Conservation (phyloP, 2,888 invertebrate genomes). For the Sphaerophoria taeniata region DNA sequence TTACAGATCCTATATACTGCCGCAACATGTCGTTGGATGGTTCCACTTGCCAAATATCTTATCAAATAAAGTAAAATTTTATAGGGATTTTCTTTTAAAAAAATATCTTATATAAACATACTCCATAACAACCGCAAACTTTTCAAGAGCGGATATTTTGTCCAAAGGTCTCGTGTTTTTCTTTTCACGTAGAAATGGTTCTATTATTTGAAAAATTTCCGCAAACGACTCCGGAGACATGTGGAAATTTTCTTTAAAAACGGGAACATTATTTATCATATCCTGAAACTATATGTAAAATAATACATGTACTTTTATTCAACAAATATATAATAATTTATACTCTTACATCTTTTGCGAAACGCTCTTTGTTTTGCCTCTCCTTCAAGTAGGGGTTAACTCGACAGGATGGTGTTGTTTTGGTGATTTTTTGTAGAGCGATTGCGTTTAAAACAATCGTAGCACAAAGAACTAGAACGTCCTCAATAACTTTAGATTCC, state of each 20-base stretch:
- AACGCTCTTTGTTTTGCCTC: not conserved
- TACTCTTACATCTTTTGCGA: not conserved
- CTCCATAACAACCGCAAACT: constrained; percentile 35
- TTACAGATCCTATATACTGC: constrained; percentile 3
- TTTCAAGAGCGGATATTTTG: constrained; percentile 7
- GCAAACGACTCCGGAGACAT: constrained; percentile 18
- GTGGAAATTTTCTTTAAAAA: constrained; percentile 40
- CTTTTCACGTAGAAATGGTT: constrained; percentile 14
- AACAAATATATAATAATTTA: not conserved
- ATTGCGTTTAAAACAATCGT: no score
- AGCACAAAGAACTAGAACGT: no score
- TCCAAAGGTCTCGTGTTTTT: constrained; percentile 4
- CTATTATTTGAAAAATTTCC: constrained; percentile 9
- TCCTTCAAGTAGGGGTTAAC: not conserved
- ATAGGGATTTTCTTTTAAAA: not conserved
- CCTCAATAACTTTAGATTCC: no score
- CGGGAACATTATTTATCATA: no score
- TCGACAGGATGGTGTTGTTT: no score
- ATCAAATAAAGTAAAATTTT: not conserved
- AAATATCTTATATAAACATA: constrained; percentile 11
- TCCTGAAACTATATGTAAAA: not conserved
- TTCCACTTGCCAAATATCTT: constrained; percentile 23
- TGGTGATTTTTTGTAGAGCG: no score
- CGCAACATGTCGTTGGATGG: constrained; percentile 1
- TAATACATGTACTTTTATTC: not conserved